These are phyloP conservation scores for Camponotus floridanus DNA, from an alignment of 1,140 invertebrate species.

Conservation along the genomic window DNA sequence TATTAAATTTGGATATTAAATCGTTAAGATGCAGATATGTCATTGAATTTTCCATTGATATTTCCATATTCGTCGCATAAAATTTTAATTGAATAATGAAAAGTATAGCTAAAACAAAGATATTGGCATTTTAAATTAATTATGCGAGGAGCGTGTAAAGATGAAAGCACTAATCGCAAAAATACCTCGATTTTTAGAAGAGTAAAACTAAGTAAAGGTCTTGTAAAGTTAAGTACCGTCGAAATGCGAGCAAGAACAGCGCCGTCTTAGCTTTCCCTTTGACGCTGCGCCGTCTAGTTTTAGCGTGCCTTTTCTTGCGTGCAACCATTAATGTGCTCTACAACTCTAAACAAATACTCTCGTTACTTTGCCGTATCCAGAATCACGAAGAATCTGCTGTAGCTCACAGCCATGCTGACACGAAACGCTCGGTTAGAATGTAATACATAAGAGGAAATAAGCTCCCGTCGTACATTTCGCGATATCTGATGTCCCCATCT, in stretches of 20 bases:
- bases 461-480: slow-evolving; percentile 75
- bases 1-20: slow-evolving; percentile 69
- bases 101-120: neutral
- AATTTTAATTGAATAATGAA: slow-evolving; percentile 7
- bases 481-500: slow-evolving; percentile 80
- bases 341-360: slow-evolving; percentile 3
- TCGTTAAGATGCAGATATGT: slow-evolving; percentile 38
- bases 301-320: slow-evolving; percentile 5
- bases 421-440: slow-evolving; percentile 66
- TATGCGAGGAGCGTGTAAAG: neutral
- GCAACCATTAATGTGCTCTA: neutral
- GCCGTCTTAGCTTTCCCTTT: slow-evolving; percentile 10
- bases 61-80: neutral
- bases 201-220: neutral
- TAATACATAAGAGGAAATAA: slow-evolving; percentile 80
- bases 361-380: slow-evolving; percentile 24
- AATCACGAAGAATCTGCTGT: slow-evolving; percentile 50
- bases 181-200: slow-evolving; percentile 10
- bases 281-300: slow-evolving; percentile 9
- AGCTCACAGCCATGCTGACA: slow-evolving; percentile 55
- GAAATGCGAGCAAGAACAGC: neutral
- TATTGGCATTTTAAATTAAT: slow-evolving; percentile 8
- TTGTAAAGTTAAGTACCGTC: neutral
- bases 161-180: neutral
- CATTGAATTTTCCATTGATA: slow-evolving; percentile 17